Base-by-base conservation (phyloP, 2,797 vertebrate species). In the Catamblyrhynchus diadema region DNA sequence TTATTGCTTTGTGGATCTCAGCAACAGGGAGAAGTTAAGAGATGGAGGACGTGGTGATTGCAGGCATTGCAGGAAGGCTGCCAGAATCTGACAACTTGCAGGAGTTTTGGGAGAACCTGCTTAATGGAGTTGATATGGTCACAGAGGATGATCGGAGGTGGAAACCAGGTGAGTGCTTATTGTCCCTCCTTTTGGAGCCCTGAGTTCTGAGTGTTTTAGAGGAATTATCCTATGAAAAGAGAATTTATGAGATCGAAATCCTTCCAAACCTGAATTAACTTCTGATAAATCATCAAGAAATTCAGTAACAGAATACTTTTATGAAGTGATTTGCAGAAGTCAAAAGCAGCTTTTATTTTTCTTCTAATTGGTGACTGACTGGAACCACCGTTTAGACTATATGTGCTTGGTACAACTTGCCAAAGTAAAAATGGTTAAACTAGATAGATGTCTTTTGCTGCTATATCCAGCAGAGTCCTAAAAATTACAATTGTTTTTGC, bases 91-190 rank as follows among this genome's bases (percentile, higher is more conserved):
- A 98, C 78, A 99, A 99, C 97, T 94, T 99, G 96, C 97, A 99
- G 88, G 99, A 99, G 95, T 99, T 99, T 97, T 99, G 99, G 99
- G 98, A 98, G 67, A 99, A 99, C 96, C 98, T 99, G 92, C 97
- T 99, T 50, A 98, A 98, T 64, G 98, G 99, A 28, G 98, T 99
- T 79, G 99, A 99, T 97, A 99, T 99, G 99, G 99, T 99, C 90
- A 99, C 99, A 25, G 99, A 99, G 21, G 99, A 99, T 54, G 98
- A 99, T 97, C 97, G 99, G 78, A 97, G 99, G 60, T 99, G 99
- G 99, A 99, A 99, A 86, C 98, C 99, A 87, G 99, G 99, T 99
- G 75, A 92, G 94, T 66, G 22, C 13, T 66, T 66, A 10, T 22
- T 64, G 56, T 57, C 18, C 10, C 12, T 85, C 10, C 15, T 73